A percentile compares a stretch with the other conserved stretches of the same genome.
Evolutionary conservation across 92 coral and sea anemone species (phyloP).

Genomic region (Porites divaricata): DNA sequence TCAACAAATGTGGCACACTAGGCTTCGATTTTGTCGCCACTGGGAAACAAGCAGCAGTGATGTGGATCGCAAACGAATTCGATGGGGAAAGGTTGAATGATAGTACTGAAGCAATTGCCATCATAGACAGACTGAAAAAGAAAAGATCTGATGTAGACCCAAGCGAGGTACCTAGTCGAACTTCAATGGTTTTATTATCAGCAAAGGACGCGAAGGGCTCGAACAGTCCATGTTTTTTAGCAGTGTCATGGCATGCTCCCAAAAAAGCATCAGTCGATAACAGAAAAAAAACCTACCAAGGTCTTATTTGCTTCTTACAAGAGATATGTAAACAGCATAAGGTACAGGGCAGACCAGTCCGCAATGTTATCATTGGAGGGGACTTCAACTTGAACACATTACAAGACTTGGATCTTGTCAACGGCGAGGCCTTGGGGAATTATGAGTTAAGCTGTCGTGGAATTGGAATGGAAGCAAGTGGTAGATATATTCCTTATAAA

Average conservation of each 20-base stretch:
- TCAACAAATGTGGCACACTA: background rate
- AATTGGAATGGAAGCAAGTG: background rate
- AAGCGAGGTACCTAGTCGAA: background rate
- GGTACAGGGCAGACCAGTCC: background rate
- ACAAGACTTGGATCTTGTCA: background rate
- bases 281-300: background rate
- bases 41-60: constrained; percentile 9
- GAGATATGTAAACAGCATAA: too few species aligned
- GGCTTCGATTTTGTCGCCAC: background rate
- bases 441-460: background rate
- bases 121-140: background rate
- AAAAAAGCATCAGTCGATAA: background rate
- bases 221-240: too few species aligned
- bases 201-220: too few species aligned
- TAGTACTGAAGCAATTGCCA: background rate
- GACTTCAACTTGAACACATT: constrained; percentile 45
- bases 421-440: background rate
- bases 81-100: background rate
- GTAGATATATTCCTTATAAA: constrained; percentile 5
- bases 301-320: background rate
- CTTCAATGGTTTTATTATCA: too few species aligned
- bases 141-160: background rate
- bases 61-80: constrained; percentile 23
- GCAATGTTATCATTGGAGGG: constrained; percentile 41
- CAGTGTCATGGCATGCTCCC: constrained; percentile 54